phyloP scores from a whole-genome alignment of 2,113 vertebrate genomes.

The Lipophrys pholis region DNA sequence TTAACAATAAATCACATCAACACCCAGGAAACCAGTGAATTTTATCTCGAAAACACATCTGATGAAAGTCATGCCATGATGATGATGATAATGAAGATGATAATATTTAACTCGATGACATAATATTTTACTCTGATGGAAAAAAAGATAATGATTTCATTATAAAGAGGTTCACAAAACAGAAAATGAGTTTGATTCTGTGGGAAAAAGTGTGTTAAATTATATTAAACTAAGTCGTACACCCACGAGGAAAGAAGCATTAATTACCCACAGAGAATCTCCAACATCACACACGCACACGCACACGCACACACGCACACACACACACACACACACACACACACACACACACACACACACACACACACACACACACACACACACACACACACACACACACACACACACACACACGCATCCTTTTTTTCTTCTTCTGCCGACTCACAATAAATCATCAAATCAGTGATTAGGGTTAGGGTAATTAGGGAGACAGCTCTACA shows the following conservation, averaged over 20 bases:
- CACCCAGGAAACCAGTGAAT: background rate
- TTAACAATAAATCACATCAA: slow-evolving; percentile 10
- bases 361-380: too few relatives aligned
- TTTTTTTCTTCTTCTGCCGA: slow-evolving; percentile 13
- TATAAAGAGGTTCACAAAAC: background rate
- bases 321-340: too few relatives aligned
- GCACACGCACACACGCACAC: too few relatives aligned
- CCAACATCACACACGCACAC: background rate
- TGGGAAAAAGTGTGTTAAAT: background rate
- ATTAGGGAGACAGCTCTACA: slow-evolving; percentile 12
- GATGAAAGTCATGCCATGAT: background rate
- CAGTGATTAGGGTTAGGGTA: slow-evolving; percentile 5
- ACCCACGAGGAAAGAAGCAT: slow-evolving; percentile 18
- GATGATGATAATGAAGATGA: background rate
- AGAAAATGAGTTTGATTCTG: slow-evolving; percentile 1
- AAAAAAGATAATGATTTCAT: slow-evolving; percentile 3
- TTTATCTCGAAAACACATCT: background rate
- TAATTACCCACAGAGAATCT: slow-evolving; percentile 6
- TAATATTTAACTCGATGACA: background rate
- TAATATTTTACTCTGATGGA: background rate
- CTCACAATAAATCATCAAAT: slow-evolving; percentile 30
- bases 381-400: too few relatives aligned
- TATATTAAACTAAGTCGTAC: slow-evolving; percentile 25
- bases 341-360: too few relatives aligned
- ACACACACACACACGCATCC: too few relatives aligned